Conservation (phyloP, 2,797 vertebrate genomes). For the Danio jaintianensis region DNA sequence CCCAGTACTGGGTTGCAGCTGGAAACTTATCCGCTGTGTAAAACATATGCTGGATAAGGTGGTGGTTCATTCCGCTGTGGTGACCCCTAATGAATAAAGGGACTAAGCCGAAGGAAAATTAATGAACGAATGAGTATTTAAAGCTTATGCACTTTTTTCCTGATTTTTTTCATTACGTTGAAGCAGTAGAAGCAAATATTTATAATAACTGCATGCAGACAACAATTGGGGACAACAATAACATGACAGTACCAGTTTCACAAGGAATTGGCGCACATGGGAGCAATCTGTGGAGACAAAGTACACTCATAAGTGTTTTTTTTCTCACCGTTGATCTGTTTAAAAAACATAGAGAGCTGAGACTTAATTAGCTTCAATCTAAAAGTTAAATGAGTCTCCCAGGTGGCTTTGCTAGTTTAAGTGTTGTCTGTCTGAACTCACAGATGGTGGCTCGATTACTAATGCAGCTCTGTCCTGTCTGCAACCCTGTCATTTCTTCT, state of each 20-base stretch:
- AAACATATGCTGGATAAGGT: no score
- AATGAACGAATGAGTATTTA: no score
- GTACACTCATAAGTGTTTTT: background rate
- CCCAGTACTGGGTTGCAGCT: no score
- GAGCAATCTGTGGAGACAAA: slow-evolving; percentile 17
- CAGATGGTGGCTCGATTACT: slow-evolving; percentile 74
- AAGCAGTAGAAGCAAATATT: background rate
- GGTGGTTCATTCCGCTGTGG: no score
- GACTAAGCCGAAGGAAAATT: no score
- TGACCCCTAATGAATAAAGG: no score
- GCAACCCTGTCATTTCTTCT: slow-evolving; percentile 32
- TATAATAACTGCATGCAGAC: background rate
- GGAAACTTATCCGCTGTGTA: no score
- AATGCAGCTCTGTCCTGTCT: slow-evolving; percentile 62
- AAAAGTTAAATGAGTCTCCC: slow-evolving; percentile 78
- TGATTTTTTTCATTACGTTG: background rate
- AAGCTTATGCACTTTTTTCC: no score
- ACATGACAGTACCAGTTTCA: no score
- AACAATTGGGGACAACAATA: background rate
- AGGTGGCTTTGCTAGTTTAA: slow-evolving; percentile 68
- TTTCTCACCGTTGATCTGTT: slow-evolving; percentile 28
- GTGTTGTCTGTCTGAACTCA: slow-evolving; percentile 64
- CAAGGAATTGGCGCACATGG: background rate
- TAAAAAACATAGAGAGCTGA: slow-evolving; percentile 38
- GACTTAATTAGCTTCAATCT: slow-evolving; percentile 75